Base-by-base conservation (phyloP, 2,888 invertebrate genomes). In the Stictocephala bisonia region DNA sequence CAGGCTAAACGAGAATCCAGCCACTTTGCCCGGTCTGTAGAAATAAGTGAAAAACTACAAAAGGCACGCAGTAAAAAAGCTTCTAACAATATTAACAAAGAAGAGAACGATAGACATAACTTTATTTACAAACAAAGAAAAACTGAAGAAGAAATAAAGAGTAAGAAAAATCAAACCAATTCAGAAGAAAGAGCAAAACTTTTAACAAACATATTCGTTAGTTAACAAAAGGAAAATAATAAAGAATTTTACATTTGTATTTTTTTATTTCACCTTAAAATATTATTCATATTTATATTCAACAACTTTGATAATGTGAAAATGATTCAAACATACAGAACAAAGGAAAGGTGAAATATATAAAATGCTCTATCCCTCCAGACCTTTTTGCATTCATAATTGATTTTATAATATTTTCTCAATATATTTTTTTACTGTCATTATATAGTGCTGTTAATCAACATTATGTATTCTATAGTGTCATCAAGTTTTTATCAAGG, bases 1-100 rank as follows among this genome's bases (percentile, higher is more conserved):
- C 93, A 96, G 82, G 97, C 95, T 0, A 96, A 96, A 83, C 91
- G 93, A 83, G 95, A 97, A 83, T 92, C 95, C 0, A 91, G 92
- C 76, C 95, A 93, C 86, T 93, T 96, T 85, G 92, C 93, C 74
- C 88, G 89, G 71, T 93, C 93, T 86, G 88, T 96, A 20, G 93
- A 93, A 79, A 91, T 91, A 80, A 92, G 91, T 82, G 91, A 91
- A 79, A 86, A 82, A 73, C 69, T 58, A 50, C 77, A 77, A 72
- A 77, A 74, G 64, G 53, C 26, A 3, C 13, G 27, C 6, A 24
- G 22, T 35, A 60, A 72, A 18, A 74, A 75, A 58, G 41, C 41
- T 24, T 44, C 48, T 13, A 7, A 15, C 44, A 58, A 31, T 20
- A 20, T 53, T 24, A 72, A 53, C 6, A 48, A 35, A 20, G 53